Evolutionary conservation across 1,140 invertebrate genomes (phyloP), one percentile per base, ranked within the genome.

Genomic region (Pseudomyrmex gracilis): DNA sequence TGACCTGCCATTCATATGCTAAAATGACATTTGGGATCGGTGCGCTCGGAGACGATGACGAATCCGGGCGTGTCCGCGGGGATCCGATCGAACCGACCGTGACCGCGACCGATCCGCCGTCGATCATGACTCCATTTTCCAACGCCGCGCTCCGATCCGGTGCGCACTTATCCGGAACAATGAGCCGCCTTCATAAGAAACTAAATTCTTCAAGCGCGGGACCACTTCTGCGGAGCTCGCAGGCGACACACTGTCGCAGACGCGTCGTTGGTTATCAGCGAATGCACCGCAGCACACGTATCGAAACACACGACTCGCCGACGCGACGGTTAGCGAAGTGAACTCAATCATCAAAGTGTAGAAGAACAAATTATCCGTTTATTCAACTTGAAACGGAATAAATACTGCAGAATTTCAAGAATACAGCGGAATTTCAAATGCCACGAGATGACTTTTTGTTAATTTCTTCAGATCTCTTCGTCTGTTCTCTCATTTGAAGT

Each of bases 151-250:
- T 47, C 60, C 84, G 82, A 89, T 89, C 82, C 82, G 34, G 4
- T 34, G 61, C 70, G 60, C 89, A 85, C 86, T 86, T 83, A 85
- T 86, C 64, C 55, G 58, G 43, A 86, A 91, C 89, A 89, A 78
- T 84, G 76, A 88, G 76, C 60, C 47, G 80, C 83, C 82, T 90
- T 90, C 87, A 90, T 87, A 91, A 91, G 85, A 87, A 86, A 67
- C 71, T 84, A 73, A 77, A 83, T 82, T 61, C 70, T 13, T 47
- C 49, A 87, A 85, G 84, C 76, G 70, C 24, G 10, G 22, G 24
- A 15, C 47, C 58, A 49, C 49, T 63, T 55, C 45, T 51, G 47
- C 34, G 34, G 57, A 9, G 34, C 58, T 43, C 60, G 20, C 34
- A 12, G 49, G 9, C 73, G 82, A 51, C n/a, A 61, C 9, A 10